Base-by-base conservation (phyloP, 2,113 vertebrate genomes). In the Gavialis gangeticus region DNA sequence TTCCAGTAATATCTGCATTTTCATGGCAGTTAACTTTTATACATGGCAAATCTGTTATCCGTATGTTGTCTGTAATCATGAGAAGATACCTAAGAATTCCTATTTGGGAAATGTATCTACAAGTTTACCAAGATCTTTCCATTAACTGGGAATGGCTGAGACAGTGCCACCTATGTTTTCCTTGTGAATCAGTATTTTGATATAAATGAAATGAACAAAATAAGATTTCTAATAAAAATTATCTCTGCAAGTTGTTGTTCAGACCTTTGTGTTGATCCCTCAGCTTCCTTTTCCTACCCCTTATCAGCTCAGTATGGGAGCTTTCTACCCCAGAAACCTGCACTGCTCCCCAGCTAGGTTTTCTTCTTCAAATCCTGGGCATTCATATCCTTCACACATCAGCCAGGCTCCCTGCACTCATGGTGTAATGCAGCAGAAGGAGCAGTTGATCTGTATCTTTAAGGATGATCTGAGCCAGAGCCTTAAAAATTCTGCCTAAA, bases 151-250 rank as follows among this genome's bases (percentile, higher is more conserved):
- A 77, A 27, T n/a, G n/a, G 63, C 25, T 25, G 55, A 81, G 6
- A 4, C 67, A 71, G 78, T 63, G 59, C 55, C 57, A 85, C 24
- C 46, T 77, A 4, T 19, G 64, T 85, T 96, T 95, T 93, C 92
- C 62, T 67, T 84, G 54, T 0, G 1, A 54, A 91, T 92, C 84
- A 10, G 92, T 90, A 69, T 83, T 66, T 71, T 84, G 84, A 21
- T 77, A 80, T 84, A 46, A 15, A 13, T 86, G 80, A 27, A 87
- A 7, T 92, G 82, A 69, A 22, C 58, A 85, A 64, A 92, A 92
- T 37, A 67, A 93, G 77, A 34, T 87, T 93, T 88, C 55, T 85
- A 97, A 97, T 97, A 97, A 97, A 97, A 85, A 92, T 88, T 34
- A 73, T 75, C 18, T 85, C 94, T 83, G 94, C 95, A 96, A 95